Evolutionary conservation across 2,888 invertebrate species (phyloP).

Genomic region (Oligia latruncula): DNA sequence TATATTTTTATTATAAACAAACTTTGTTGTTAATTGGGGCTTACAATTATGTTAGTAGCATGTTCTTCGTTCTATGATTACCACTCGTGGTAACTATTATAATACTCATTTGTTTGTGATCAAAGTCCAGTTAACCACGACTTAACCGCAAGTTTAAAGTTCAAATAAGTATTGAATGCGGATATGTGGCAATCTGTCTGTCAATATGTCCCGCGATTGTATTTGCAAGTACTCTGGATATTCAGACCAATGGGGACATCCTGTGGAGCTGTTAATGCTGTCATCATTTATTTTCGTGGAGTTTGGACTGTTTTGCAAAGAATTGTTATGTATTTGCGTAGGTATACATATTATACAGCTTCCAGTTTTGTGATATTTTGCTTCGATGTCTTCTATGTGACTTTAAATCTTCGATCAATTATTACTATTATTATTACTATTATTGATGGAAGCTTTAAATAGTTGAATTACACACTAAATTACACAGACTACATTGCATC

Average conservation of each 20-base stretch:
- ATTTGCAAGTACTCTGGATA: conserved; percentile 41
- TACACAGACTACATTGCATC: background rate
- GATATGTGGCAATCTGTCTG: conserved; percentile 44
- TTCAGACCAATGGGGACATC: conserved; percentile 44
- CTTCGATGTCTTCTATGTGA: background rate
- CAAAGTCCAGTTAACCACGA: conserved; percentile 37
- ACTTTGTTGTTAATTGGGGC: background rate
- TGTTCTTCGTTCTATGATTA: background rate
- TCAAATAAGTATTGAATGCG: conserved; percentile 41
- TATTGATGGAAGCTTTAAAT: too few species aligned
- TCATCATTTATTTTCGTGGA: background rate
- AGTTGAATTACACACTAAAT: background rate
- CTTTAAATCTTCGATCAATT: too few species aligned
- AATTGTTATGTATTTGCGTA: background rate
- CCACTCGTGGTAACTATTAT: conserved; percentile 6
- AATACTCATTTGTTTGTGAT: background rate
- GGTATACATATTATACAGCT: background rate
- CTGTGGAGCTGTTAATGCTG: conserved; percentile 27
- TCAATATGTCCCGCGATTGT: conserved; percentile 32
- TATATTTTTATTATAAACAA: background rate
- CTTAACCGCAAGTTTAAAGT: conserved; percentile 46
- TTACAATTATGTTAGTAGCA: background rate
- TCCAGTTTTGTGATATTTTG: background rate
- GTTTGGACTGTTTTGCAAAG: background rate
- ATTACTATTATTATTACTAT: too few species aligned